Evolutionary conservation across 1,140 invertebrate species (phyloP).

Genomic region (Orussus abietinus): DNA sequence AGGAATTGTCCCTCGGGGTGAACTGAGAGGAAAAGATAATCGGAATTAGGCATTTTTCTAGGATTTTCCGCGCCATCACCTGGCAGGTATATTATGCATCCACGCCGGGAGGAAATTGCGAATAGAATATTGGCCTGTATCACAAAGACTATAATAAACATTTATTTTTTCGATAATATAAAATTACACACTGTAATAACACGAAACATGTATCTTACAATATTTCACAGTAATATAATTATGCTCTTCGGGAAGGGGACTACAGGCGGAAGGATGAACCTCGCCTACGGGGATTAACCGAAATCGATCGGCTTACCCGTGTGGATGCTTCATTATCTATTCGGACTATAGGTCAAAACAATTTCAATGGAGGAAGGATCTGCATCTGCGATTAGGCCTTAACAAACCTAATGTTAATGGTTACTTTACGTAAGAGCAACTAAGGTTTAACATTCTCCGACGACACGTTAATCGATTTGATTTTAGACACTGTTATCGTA

Average conservation of each 20-base stretch:
- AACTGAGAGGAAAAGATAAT: too few relatives aligned
- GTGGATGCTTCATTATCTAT: slow-evolving; percentile 5
- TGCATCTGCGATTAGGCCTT: slow-evolving; percentile 4
- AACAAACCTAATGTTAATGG: slow-evolving; percentile 20
- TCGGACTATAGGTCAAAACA: slow-evolving; percentile 4
- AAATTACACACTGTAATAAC: slow-evolving; percentile 48
- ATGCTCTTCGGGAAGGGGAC: slow-evolving; percentile 17
- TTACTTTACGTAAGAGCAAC: slow-evolving; percentile 15
- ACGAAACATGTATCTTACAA: slow-evolving; percentile 47
- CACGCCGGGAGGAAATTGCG: too few relatives aligned
- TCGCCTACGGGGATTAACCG: slow-evolving; percentile 1
- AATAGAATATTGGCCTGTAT: too few relatives aligned
- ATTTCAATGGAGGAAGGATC: not conserved
- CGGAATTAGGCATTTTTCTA: too few relatives aligned
- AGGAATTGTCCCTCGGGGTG: too few relatives aligned
- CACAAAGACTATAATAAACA: slow-evolving; percentile 41
- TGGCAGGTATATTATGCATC: too few relatives aligned
- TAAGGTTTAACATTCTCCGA: too few relatives aligned
- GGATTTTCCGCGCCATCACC: too few relatives aligned
- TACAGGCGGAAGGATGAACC: slow-evolving; percentile 11
- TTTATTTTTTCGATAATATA: slow-evolving; percentile 49
- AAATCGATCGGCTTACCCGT: not conserved
- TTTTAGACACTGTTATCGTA: slow-evolving; percentile 8
- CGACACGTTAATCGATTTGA: slow-evolving; percentile 12
- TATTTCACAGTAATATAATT: slow-evolving; percentile 40